Evolutionary conservation across 2,797 vertebrate genomes (phyloP).

Genomic region (Potorous gilbertii): DNA sequence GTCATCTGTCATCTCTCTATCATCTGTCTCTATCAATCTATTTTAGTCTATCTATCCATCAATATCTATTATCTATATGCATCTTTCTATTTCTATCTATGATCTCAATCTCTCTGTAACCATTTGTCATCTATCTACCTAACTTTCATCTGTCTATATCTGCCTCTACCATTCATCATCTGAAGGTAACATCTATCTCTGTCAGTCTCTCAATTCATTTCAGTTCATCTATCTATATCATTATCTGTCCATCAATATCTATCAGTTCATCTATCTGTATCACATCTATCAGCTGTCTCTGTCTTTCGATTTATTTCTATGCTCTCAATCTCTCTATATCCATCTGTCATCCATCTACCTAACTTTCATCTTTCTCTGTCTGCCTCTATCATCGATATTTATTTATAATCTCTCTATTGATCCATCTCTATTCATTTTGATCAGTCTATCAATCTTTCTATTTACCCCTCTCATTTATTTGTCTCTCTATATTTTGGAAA

Average conservation of each 20-base stretch:
- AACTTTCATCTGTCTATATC: neutral
- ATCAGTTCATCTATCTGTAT: too few relatives aligned
- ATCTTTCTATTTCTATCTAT: neutral
- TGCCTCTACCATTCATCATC: neutral
- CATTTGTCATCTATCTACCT: neutral
- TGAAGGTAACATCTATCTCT: neutral
- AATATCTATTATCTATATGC: neutral
- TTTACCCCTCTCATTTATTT: neutral
- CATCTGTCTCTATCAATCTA: neutral
- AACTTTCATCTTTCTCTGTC: neutral
- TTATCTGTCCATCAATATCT: too few relatives aligned
- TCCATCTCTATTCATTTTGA: neutral
- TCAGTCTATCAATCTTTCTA: neutral
- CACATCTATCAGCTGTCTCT: neutral
- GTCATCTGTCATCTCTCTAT: neutral
- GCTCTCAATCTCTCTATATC: neutral
- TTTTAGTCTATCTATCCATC: neutral
- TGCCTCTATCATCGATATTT: neutral
- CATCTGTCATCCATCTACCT: too few relatives aligned
- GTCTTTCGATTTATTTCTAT: neutral
- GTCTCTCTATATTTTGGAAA: neutral
- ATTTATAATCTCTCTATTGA: neutral
- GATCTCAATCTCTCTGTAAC: neutral
- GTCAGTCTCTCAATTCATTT: too few relatives aligned
- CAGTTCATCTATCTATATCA: too few relatives aligned